Conservation (phyloP, 2,888 invertebrate genomes). For the Glyphotaelius pellucidus region DNA sequence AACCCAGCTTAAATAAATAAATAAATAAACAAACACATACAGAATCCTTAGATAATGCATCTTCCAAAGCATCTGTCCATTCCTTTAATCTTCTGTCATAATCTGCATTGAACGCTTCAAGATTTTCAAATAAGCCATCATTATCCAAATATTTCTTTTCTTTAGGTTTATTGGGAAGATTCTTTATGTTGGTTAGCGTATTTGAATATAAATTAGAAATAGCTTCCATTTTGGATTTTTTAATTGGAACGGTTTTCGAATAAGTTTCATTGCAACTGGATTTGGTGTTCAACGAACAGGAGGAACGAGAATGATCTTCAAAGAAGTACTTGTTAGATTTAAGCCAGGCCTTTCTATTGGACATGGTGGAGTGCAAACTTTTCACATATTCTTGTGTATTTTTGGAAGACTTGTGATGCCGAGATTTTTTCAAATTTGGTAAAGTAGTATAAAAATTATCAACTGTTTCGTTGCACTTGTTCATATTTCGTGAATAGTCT, state of each 20-base stretch:
- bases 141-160: slow-evolving; percentile 15
- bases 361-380: slow-evolving; percentile 73
- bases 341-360: slow-evolving; percentile 70
- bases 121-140: slow-evolving; percentile 41
- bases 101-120: slow-evolving; percentile 74
- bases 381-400: slow-evolving; percentile 72
- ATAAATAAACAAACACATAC: slow-evolving; percentile 47
- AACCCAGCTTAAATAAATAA: background rate
- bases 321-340: slow-evolving; percentile 67
- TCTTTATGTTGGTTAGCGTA: background rate
- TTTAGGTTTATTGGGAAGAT: background rate
- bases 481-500: slow-evolving; percentile 76
- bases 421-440: slow-evolving; percentile 67
- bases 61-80: slow-evolving; percentile 74
- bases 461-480: slow-evolving; percentile 75
- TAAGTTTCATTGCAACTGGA: slow-evolving; percentile 28
- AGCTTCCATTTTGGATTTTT: slow-evolving; percentile 14
- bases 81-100: slow-evolving; percentile 75
- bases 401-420: slow-evolving; percentile 69
- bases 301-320: background rate
- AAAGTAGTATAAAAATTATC: slow-evolving; percentile 72
- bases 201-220: slow-evolving; percentile 20
- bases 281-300: slow-evolving; percentile 2
- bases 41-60: slow-evolving; percentile 57
- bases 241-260: slow-evolving; percentile 21